Conservation (phyloP, 2,113 vertebrate species). For the Cephalopholis sonnerati region DNA sequence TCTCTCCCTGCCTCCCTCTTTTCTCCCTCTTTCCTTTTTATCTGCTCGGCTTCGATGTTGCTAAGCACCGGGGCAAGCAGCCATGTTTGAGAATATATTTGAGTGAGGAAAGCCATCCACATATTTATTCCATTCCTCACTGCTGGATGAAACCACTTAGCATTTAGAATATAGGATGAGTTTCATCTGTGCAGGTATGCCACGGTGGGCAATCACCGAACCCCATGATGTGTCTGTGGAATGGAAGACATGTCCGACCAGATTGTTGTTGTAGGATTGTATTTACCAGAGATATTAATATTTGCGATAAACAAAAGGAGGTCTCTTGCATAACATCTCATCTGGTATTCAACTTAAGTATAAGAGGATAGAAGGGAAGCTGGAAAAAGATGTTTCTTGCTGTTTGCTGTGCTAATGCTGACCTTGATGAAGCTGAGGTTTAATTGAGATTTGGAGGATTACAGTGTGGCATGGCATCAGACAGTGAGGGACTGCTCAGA, state of each 20-base stretch:
- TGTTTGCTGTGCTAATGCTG: constrained; percentile 13
- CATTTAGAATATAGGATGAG: constrained; percentile 63
- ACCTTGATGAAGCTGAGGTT: constrained; percentile 44
- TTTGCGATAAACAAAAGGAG: constrained; percentile 39
- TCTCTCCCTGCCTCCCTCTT: constrained; percentile 72
- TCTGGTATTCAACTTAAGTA: constrained; percentile 2
- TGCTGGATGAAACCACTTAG: constrained; percentile 84
- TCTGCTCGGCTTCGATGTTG: constrained; percentile 81
- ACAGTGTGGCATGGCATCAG: not conserved
- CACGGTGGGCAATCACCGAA: constrained; percentile 12
- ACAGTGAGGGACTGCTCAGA: not conserved
- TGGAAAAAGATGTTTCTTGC: not conserved
- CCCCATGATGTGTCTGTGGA: constrained; percentile 25
- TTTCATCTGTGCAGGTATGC: constrained; percentile 46
- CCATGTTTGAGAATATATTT: constrained; percentile 81
- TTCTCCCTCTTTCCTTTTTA: constrained; percentile 43
- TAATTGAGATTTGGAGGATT: constrained; percentile 43
- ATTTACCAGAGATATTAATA: constrained; percentile 37
- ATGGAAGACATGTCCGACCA: constrained; percentile 19
- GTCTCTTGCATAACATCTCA: not conserved
- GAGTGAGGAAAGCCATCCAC: constrained; percentile 85
- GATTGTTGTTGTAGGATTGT: constrained; percentile 34
- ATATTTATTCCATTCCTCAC: constrained; percentile 84
- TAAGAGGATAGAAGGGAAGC: not conserved
- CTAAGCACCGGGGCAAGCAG: constrained; percentile 84